These are phyloP conservation scores for Clupea harengus DNA, from an alignment of 2,113 vertebrate genomes.

Conservation along the genomic window DNA sequence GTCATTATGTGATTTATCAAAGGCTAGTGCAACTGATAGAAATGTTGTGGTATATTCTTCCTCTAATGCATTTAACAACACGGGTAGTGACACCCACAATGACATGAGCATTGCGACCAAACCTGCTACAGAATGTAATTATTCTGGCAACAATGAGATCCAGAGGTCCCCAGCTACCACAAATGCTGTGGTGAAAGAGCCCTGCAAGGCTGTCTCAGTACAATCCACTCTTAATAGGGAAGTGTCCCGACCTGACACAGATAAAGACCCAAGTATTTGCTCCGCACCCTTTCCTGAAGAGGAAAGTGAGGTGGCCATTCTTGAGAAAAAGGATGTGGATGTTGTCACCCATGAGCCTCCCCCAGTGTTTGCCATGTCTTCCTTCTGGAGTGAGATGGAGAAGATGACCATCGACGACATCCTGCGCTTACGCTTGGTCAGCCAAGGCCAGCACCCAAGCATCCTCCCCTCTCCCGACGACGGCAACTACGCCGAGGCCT, in stretches of 20 bases:
- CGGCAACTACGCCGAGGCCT: slow-evolving; percentile 33
- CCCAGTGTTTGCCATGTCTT: slow-evolving; percentile 69
- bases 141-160: neutral
- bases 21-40: neutral
- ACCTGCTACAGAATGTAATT: neutral
- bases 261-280: neutral
- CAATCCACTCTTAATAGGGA: neutral
- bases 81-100: neutral
- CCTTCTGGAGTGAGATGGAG: slow-evolving; percentile 78
- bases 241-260: neutral
- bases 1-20: slow-evolving; percentile 2
- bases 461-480: slow-evolving; percentile 54
- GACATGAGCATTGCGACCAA: neutral
- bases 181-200: neutral
- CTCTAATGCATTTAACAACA: neutral
- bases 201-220: slow-evolving; percentile 2
- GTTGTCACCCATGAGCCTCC: slow-evolving; percentile 20
- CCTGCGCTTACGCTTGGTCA: slow-evolving; percentile 55
- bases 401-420: slow-evolving; percentile 77
- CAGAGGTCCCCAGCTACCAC: neutral
- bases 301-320: slow-evolving; percentile 11
- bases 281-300: neutral
- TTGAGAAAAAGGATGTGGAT: slow-evolving; percentile 29
- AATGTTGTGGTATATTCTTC: neutral
- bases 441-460: slow-evolving; percentile 30